Base-by-base conservation (phyloP, 2,113 vertebrate genomes). In the Solea solea region DNA sequence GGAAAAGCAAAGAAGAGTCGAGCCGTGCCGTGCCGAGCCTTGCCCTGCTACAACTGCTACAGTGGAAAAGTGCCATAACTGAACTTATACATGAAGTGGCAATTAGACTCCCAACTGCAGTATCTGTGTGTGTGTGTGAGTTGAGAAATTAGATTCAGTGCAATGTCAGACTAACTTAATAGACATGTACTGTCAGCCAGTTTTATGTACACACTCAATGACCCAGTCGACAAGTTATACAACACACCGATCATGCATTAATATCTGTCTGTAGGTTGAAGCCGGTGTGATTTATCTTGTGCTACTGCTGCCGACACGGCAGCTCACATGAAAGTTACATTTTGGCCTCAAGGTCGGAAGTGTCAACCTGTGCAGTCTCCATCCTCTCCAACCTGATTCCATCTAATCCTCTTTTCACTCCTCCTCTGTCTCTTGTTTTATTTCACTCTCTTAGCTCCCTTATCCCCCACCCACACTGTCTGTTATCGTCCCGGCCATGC, bases 151-250 rank as follows among this genome's bases (percentile, higher is more conserved):
- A 1, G 21, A 21, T 21, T 21, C 21, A 21, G 21, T 21, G 21
- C 21, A 21, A 21, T 21, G 21, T 21, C 21, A 21, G 21, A 21
- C 21, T 21, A 21, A 21, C 21, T 21, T 21, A n/a, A n/a, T n/a
- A n/a, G n/a, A 21, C 21, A 21, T 21, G 21, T 21, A 21, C 21
- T 21, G 21, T 21, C 64, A 78, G 74, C 49, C 34, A n/a, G 41
- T 69, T 79, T 78, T 83, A 80, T 82, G 78, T 67, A 82, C 86
- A 75, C 79, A 86, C 76, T 86, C 85, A 82, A 84, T 74, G 78
- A 64, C 68, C 64, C 40, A 13, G 39, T 83, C 46, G 69, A 53
- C 15, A 67, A 57, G 66, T 82, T 77, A 77, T 51, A 69, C 69
- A 73, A 70, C 57, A 71, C 62, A 53, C 12, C 53, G 1, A 68